Conservation (phyloP, 2,888 invertebrate species). For the Pyrrhia umbra region DNA sequence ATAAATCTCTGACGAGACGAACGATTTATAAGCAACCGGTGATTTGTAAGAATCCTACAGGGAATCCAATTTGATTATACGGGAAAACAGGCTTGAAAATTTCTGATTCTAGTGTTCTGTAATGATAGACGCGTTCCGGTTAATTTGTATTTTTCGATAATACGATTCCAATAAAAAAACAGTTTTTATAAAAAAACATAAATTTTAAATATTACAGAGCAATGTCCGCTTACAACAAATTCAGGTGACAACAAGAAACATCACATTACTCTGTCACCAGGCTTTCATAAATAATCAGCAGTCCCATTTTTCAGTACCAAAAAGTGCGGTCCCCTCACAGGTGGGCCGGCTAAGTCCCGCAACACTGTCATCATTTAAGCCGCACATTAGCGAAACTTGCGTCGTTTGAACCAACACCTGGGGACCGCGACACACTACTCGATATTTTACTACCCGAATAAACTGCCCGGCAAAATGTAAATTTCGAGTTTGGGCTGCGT, state of each 20-base stretch:
- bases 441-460: slow-evolving; percentile 83
- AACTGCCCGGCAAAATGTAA: slow-evolving; percentile 79
- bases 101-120: slow-evolving; percentile 70
- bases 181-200: background rate
- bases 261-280: slow-evolving; percentile 43
- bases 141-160: slow-evolving; percentile 15
- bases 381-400: slow-evolving; percentile 88
- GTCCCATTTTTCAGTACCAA: slow-evolving; percentile 61
- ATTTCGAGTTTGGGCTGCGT: slow-evolving; percentile 70
- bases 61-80: slow-evolving; percentile 78
- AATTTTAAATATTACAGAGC: background rate
- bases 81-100: slow-evolving; percentile 76
- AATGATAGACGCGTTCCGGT: slow-evolving; percentile 41
- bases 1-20: slow-evolving; percentile 82
- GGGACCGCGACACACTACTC: slow-evolving; percentile 79
- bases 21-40: slow-evolving; percentile 85
- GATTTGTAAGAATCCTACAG: slow-evolving; percentile 83
- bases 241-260: slow-evolving; percentile 27
- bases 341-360: slow-evolving; percentile 72
- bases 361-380: slow-evolving; percentile 88
- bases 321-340: slow-evolving; percentile 55
- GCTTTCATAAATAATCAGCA: slow-evolving; percentile 55
- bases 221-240: slow-evolving; percentile 25
- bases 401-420: slow-evolving; percentile 86
- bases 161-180: background rate